These are phyloP conservation scores for Herpetotheres cachinnans DNA, from an alignment of 2,113 vertebrate species.

Conservation along the genomic window DNA sequence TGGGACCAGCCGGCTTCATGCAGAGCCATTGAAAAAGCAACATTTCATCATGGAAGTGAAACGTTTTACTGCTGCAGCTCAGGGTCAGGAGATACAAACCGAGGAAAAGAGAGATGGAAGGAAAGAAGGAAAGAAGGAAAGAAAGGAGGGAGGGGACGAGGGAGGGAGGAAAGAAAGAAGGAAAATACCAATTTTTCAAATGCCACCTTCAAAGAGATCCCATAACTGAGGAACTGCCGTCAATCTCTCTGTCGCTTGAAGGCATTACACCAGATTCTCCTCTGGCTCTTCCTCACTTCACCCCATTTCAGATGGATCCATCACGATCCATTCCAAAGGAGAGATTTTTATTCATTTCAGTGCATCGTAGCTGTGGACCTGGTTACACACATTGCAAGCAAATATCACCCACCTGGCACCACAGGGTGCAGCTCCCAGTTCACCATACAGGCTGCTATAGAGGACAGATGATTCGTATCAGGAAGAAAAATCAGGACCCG, in stretches of 20 bases:
- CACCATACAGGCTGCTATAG: background rate
- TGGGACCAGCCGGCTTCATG: background rate
- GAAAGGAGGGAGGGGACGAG: background rate
- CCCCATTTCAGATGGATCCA: background rate
- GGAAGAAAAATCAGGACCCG: background rate
- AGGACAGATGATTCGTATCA: background rate
- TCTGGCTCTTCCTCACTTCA: background rate
- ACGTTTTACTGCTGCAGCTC: background rate
- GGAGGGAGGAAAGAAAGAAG: background rate
- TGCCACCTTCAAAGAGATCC: background rate
- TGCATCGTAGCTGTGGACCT: fast-evolving
- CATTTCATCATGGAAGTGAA: background rate
- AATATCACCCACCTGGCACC: background rate
- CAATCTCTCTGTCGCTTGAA: background rate
- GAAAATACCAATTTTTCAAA: background rate
- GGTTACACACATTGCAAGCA: background rate
- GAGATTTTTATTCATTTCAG: background rate
- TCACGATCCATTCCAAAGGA: background rate
- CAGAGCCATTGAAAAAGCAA: background rate
- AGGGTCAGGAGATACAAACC: background rate
- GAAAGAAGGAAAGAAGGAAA: background rate
- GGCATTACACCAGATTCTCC: background rate
- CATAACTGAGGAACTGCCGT: fast-evolving
- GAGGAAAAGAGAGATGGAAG: background rate
- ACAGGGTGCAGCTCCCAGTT: background rate